A percentile compares a stretch with the other conserved stretches of the same genome.
Conservation (phyloP, 2,888 invertebrate species). For the Diplazon laetatorius region DNA sequence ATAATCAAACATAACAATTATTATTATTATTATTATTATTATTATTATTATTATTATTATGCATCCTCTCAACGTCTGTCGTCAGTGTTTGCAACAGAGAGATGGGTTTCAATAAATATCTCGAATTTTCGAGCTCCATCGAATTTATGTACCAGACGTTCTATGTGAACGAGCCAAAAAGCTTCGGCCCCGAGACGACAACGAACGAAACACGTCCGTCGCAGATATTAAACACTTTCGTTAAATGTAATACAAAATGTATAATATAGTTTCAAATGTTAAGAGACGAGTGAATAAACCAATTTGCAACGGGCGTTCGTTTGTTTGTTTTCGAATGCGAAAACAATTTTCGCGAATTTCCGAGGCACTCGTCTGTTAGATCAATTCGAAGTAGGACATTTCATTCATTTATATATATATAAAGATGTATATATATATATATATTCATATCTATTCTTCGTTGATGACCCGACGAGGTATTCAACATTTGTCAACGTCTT, state of each 20-base stretch:
- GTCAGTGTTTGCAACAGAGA: slow-evolving; percentile 62
- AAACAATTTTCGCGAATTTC: background rate
- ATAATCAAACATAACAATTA: too few relatives aligned
- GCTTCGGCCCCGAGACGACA: slow-evolving; percentile 2
- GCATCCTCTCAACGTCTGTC: too few relatives aligned
- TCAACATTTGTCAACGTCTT: slow-evolving; percentile 17
- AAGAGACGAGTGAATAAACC: background rate
- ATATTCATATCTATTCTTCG: background rate
- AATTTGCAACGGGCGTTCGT: background rate
- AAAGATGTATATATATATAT: too few relatives aligned
- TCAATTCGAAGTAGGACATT: slow-evolving; percentile 3
- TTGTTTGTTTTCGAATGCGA: background rate
- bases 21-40: too few relatives aligned
- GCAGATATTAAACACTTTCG: slow-evolving; percentile 19
- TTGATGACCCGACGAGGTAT: background rate
- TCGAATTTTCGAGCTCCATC: slow-evolving; percentile 40
- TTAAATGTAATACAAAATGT: slow-evolving; percentile 29
- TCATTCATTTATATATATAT: too few relatives aligned
- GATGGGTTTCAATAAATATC: slow-evolving; percentile 52
- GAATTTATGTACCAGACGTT: background rate
- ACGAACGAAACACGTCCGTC: background rate
- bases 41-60: too few relatives aligned
- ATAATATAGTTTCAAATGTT: slow-evolving; percentile 17
- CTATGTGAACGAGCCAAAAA: background rate
- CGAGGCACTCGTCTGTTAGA: slow-evolving; percentile 3